These are phyloP conservation scores for Acrocephalus scirpaceus DNA, from an alignment of 2,797 vertebrate species.

Conservation along the genomic window DNA sequence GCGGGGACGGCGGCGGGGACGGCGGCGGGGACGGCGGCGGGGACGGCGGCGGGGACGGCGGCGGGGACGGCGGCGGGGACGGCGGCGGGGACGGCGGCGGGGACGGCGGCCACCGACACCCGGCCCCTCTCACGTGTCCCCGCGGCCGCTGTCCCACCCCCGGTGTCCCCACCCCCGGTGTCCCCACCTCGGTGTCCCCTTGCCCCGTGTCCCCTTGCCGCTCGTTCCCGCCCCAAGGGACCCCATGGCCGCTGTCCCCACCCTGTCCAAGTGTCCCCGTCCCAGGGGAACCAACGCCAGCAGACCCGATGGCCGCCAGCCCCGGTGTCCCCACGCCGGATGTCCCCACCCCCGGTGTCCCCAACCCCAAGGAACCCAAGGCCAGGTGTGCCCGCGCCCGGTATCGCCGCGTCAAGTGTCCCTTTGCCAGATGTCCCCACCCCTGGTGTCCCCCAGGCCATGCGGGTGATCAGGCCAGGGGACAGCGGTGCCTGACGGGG, in stretches of 20 bases:
- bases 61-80: neutral
- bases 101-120: neutral
- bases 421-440: no score
- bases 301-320: neutral
- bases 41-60: neutral
- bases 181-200: neutral
- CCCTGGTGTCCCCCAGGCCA: neutral
- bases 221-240: neutral
- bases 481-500: neutral
- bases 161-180: neutral
- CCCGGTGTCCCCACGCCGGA: no score
- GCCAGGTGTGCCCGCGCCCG: neutral
- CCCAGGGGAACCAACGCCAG: neutral
- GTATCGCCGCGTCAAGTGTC: neutral
- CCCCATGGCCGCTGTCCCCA: neutral
- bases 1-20: neutral
- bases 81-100: neutral
- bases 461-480: neutral
- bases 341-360: neutral
- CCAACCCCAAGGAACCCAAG: neutral
- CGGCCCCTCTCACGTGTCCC: neutral
- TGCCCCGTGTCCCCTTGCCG: neutral
- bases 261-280: neutral
- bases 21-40: neutral
- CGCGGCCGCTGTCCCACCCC: neutral